phyloP scores from a whole-genome alignment of 2,888 invertebrate species.

The Drosophila fungiperda region DNA sequence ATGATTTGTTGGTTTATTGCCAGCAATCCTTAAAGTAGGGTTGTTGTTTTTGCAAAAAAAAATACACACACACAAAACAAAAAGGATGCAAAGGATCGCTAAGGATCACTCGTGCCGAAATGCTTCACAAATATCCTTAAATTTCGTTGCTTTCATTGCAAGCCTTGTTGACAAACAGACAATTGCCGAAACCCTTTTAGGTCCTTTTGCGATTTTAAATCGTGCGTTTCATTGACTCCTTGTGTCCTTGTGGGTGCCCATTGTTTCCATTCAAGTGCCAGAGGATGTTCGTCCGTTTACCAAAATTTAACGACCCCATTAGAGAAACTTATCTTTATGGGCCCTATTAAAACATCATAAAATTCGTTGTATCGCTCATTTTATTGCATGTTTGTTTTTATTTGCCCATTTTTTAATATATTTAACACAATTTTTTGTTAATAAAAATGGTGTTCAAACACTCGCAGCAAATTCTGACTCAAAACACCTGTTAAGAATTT shows the following conservation, averaged over 20 bases:
- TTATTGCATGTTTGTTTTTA: constrained; percentile 45
- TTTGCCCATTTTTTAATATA: constrained; percentile 32
- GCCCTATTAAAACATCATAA: constrained; percentile 58
- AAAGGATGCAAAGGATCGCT: constrained; percentile 11
- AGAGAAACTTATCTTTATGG: constrained; percentile 46
- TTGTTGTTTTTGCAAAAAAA: constrained; percentile 34
- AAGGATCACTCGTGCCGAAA: constrained; percentile 56
- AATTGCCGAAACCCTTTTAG: constrained; percentile 49
- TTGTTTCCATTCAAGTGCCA: constrained; percentile 33
- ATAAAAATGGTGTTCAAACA: constrained; percentile 66
- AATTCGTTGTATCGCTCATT: constrained; percentile 34
- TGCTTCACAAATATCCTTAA: constrained; percentile 48
- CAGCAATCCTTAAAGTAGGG: constrained; percentile 42
- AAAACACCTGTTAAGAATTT: constrained; percentile 69
- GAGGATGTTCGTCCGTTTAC: constrained; percentile 35
- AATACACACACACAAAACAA: not conserved
- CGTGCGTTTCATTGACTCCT: constrained; percentile 45
- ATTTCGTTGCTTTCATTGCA: constrained; percentile 39
- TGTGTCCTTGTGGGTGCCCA: constrained; percentile 69
- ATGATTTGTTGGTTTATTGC: constrained; percentile 79
- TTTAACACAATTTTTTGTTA: constrained; percentile 67
- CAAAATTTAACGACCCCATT: constrained; percentile 54
- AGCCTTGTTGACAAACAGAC: constrained; percentile 35
- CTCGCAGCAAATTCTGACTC: constrained; percentile 20
- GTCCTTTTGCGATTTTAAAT: constrained; percentile 35